These are phyloP conservation scores for Eupithecia abbreviata DNA, from an alignment of 2,888 invertebrate genomes.

Conservation along the genomic window DNA sequence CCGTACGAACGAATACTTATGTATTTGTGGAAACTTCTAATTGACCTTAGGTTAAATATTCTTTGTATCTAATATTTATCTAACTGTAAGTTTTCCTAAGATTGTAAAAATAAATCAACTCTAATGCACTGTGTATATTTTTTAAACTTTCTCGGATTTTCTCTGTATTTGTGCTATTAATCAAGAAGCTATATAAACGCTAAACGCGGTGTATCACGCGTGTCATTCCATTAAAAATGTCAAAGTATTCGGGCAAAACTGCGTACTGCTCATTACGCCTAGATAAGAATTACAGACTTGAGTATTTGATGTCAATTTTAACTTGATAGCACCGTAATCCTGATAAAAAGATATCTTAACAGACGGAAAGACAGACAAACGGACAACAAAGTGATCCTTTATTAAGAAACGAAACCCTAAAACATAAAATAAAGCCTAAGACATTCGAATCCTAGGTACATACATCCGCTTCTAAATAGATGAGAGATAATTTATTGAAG, in stretches of 20 bases:
- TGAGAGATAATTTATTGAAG: too few relatives aligned
- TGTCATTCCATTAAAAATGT: too few relatives aligned
- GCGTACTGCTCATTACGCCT: too few relatives aligned
- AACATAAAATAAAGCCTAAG: not conserved
- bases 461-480: not conserved
- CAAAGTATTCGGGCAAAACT: too few relatives aligned
- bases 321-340: not conserved
- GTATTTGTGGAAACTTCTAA: too few relatives aligned
- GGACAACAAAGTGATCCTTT: not conserved
- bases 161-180: not conserved
- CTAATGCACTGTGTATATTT: not conserved
- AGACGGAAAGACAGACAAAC: not conserved
- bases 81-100: too few relatives aligned
- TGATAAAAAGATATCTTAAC: not conserved
- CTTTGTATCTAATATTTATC: too few relatives aligned
- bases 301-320: not conserved
- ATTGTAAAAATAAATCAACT: not conserved
- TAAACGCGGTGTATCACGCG: too few relatives aligned
- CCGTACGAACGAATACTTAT: not conserved
- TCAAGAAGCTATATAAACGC: too few relatives aligned
- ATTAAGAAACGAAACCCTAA: not conserved
- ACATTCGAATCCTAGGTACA: not conserved
- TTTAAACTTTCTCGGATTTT: not conserved
- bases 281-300: not conserved
- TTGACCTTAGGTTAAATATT: too few relatives aligned